Evolutionary conservation across 2,113 vertebrate species (phyloP), one percentile per base, ranked within the genome.

Genomic region (Aphyosemion australe): DNA sequence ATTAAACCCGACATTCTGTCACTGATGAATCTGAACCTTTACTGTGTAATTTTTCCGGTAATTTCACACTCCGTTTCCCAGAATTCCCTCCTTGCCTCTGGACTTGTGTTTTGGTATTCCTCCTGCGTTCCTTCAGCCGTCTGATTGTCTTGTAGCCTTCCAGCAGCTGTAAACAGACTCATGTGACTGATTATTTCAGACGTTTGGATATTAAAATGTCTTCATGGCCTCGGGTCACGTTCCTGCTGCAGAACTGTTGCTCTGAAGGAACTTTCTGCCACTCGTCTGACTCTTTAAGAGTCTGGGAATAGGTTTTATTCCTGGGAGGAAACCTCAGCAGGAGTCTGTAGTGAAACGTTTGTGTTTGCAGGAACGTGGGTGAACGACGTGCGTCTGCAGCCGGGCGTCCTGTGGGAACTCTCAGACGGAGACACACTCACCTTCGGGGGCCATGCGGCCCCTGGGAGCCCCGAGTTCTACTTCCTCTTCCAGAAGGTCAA

Each of bases 401-500:
- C 77, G 0, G 91, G 93, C 26, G 73, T 93, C 72, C 89, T 87
- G 21, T 86, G 91, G 78, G 94, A 96, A 82, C 79, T 97, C 60
- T 93, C 83, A 0, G 95, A 97, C 13, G 92, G 95, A 0, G 95
- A 96, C 82, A 94, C 95, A 10, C 88, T 97, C 62, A 92, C 87
- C 42, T 95, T 96, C 12, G 95, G 95, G 0, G 88, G 82, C 64
- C 71, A 89, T 69, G 74, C 90, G 1, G 60, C 76, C 18, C 86
- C 90, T 0, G 89, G 93, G 7, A 92, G 85, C 59, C 88, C 91
- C 0, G 95, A 96, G 68, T 96, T 95, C 76, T 95, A 94, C 88
- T 97, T 97, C 85, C 94, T 97, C 21, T 97, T 97, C 87, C 95
- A 96, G 77, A 95, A 94, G 83, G 95, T 96, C 62, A 91, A 88